These are phyloP conservation scores for Drosophila rufa DNA, from an alignment of 1,140 invertebrate species.

Conservation along the genomic window DNA sequence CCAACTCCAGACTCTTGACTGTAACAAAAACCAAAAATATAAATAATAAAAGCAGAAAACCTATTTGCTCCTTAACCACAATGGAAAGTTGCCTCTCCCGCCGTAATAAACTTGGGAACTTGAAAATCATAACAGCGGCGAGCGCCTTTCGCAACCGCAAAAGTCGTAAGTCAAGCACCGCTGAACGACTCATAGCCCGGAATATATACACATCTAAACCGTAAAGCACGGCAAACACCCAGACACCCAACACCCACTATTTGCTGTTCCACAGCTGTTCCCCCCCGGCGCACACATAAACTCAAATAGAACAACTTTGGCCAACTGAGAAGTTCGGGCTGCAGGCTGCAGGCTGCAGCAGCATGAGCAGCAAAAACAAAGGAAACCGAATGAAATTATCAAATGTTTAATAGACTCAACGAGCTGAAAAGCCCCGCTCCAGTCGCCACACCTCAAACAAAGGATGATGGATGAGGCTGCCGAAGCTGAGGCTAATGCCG, in stretches of 20 bases:
- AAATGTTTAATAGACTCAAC: conserved; percentile 78
- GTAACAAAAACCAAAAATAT: conserved; percentile 4
- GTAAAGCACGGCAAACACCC: conserved; percentile 15
- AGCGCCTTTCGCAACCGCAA: conserved; percentile 71
- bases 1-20: not conserved
- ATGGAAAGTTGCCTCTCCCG: conserved; percentile 50
- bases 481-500: conserved; percentile 11
- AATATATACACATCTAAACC: not conserved
- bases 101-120: conserved; percentile 68
- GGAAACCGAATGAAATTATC: conserved; percentile 73
- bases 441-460: conserved; percentile 10
- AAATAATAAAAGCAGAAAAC: conserved; percentile 5
- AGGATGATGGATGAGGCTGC: conserved; percentile 63
- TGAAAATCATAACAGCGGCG: conserved; percentile 74
- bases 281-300: conserved; percentile 53
- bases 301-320: conserved; percentile 74
- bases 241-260: conserved; percentile 27
- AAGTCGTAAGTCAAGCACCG: conserved; percentile 78
- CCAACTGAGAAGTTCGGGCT: conserved; percentile 16
- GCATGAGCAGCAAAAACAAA: conserved; percentile 42
- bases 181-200: conserved; percentile 18
- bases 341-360: conserved; percentile 8
- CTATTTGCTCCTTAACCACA: conserved; percentile 69
- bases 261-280: conserved; percentile 54
- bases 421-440: conserved; percentile 12